These are phyloP conservation scores for Boloria selene DNA, from an alignment of 2,888 invertebrate genomes.

Conservation along the genomic window DNA sequence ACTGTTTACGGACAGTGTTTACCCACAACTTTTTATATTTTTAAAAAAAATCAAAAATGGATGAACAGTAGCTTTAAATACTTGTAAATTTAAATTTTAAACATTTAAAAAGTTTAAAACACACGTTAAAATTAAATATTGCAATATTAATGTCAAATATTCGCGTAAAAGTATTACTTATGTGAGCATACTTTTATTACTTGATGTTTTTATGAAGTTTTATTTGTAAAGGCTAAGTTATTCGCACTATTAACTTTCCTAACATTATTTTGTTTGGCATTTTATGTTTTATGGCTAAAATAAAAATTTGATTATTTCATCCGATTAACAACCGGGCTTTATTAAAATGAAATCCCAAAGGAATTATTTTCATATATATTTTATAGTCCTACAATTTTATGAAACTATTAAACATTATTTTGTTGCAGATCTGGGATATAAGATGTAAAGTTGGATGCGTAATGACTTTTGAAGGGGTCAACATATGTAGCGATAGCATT, in stretches of 20 bases:
- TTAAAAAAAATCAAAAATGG: no score
- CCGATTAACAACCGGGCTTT: background rate
- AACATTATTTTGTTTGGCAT: background rate
- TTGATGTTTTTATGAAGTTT: conserved; percentile 23
- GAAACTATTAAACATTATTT: conserved; percentile 1
- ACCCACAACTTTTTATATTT: no score
- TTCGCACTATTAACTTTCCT: background rate
- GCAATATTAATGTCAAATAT: no score
- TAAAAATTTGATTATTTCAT: background rate
- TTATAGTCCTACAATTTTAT: background rate
- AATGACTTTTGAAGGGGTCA: conserved; percentile 80
- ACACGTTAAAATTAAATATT: no score
- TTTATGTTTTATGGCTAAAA: background rate
- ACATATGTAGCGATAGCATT: conserved; percentile 81
- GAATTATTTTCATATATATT: no score
- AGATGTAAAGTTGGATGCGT: conserved; percentile 77
- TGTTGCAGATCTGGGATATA: conserved; percentile 81
- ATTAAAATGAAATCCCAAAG: background rate
- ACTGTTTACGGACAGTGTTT: no score
- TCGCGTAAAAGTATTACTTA: no score
- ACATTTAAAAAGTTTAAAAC: no score
- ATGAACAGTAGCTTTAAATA: no score
- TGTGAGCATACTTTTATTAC: conserved; percentile 22
- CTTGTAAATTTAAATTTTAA: no score
- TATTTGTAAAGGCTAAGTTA: conserved; percentile 7